Base-by-base conservation (phyloP, 2,113 vertebrate genomes). In the Takifugu bimaculatus region DNA sequence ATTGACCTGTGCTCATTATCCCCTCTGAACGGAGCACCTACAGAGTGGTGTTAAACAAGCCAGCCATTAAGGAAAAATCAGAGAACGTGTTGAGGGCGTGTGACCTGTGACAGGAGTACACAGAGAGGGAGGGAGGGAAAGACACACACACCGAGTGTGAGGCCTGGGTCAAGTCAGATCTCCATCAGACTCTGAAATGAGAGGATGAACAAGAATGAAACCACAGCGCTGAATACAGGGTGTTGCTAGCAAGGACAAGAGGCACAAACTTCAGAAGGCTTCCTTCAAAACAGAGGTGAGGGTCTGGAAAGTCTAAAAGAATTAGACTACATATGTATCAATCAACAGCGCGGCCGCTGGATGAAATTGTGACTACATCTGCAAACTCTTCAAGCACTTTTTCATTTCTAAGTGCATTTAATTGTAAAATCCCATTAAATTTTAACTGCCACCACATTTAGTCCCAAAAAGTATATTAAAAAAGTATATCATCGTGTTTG, bases 1-100 rank as follows among this genome's bases (percentile, higher is more conserved):
- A 80, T 84, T 85, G 83, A 82, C 78, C 74, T 58, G 42, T 53
- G 65, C 80, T 81, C 60, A 53, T 85, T 83, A 79, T 78, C 72
- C 58, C 61, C 64, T 81, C 64, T 55, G 67, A 78, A 76, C 54
- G 28, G 57, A 73, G 63, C 60, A 54, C 65, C 63, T 74, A 45
- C 68, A 63, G 79, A 77, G 59, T 54, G 43, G 45, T 43, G 43
- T 75, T 79, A 76, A 82, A 78, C 50, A 53, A 78, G 78, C 51
- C 71, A 63, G 65, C 5, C 20, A 71, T 28, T 14, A 60, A 56
- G 65, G 79, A 77, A 27, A 78, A 71, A 79, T 39, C 63, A 56
- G 45, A 63, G 4, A 61, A 57, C 64, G 65, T 69, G 65, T 65
- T 45, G 54, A 26, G 10, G 26, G 48, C 35, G 9, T 44, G n/a